Evolutionary conservation across 92 coral and sea anemone genomes (phyloP).

Genomic region (Pocillopora grandis): DNA sequence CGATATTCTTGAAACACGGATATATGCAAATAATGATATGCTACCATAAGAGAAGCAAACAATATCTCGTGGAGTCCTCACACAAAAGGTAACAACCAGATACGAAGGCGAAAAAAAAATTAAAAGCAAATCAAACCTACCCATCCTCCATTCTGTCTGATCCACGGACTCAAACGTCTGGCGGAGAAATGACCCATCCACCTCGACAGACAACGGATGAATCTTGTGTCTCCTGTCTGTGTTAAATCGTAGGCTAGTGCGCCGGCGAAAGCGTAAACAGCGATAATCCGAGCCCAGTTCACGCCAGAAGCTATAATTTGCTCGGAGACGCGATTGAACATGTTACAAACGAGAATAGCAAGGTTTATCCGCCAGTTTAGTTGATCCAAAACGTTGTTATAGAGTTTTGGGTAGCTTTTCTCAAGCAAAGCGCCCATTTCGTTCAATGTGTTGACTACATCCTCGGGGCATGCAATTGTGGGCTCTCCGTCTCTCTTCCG

Average conservation of each 20-base stretch:
- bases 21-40: not conserved
- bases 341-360: conserved; percentile 81
- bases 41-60: conserved; percentile 4
- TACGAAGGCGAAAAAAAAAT: not conserved
- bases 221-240: conserved; percentile 65
- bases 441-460: conserved; percentile 60
- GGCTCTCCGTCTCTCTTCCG: not conserved
- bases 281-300: conserved; percentile 88
- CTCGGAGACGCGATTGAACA: conserved; percentile 89
- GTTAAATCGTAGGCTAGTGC: conserved; percentile 86
- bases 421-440: conserved; percentile 81
- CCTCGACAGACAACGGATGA: conserved; percentile 63
- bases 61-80: not conserved
- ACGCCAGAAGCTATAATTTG: conserved; percentile 72
- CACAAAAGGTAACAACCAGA: not conserved
- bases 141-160: conserved; percentile 94
- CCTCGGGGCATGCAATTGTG: conserved; percentile 46
- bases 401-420: conserved; percentile 70
- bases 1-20: not conserved
- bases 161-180: conserved; percentile 77
- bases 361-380: conserved; percentile 73
- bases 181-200: conserved; percentile 88
- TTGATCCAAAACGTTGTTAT: conserved; percentile 76
- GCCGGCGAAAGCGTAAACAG: conserved; percentile 91
- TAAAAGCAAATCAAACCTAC: conserved; percentile 43